phyloP scores from a whole-genome alignment of 2,113 vertebrate species.

The Rhabdomys dilectus region DNA sequence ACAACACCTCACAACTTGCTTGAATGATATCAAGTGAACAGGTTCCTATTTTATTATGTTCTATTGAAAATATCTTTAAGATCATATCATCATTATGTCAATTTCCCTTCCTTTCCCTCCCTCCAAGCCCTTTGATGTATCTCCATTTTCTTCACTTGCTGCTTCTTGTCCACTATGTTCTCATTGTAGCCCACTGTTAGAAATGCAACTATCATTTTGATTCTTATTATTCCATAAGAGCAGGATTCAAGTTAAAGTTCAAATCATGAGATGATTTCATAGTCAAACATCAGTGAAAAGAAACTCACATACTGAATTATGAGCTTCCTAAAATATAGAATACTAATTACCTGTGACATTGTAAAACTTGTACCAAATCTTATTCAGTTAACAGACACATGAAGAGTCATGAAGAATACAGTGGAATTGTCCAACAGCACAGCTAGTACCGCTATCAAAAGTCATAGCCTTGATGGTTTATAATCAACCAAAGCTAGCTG shows the following conservation, averaged over 20 bases:
- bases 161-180: neutral
- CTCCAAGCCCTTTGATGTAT: neutral
- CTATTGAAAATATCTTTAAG: neutral
- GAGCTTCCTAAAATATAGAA: slow-evolving; percentile 9
- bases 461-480: neutral
- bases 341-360: neutral
- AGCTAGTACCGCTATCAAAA: neutral
- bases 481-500: neutral
- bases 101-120: neutral
- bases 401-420: slow-evolving; percentile 24
- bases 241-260: slow-evolving; percentile 49
- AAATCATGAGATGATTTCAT: slow-evolving; percentile 41
- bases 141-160: neutral
- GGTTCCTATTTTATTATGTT: slow-evolving; percentile 55
- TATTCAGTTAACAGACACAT: slow-evolving; percentile 38
- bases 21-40: neutral
- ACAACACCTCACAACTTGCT: neutral
- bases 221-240: neutral
- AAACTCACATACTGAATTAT: slow-evolving; percentile 49
- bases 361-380: neutral
- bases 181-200: neutral
- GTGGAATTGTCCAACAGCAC: slow-evolving; percentile 30
- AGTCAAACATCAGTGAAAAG: slow-evolving; percentile 47
- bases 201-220: neutral
- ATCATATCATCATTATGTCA: neutral